Base-by-base conservation (phyloP, 2,113 vertebrate species). In the Epinephelus moara region DNA sequence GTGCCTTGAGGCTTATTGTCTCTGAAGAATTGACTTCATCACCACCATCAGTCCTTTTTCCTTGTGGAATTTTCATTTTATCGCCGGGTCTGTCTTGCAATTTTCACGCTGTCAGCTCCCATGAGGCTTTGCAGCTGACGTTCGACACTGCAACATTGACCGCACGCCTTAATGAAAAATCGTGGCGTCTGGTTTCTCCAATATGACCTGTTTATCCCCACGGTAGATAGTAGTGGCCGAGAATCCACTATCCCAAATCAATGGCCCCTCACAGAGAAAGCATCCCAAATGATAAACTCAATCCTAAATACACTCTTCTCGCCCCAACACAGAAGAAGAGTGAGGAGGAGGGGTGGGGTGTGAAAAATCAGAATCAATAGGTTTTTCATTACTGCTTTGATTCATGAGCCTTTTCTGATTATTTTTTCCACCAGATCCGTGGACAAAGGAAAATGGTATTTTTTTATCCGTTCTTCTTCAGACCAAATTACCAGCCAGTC, bases 321-420 rank as follows among this genome's bases (percentile, higher is more conserved):
- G 0, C 6, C 17, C 47, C 11, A 42, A 15, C 6, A 12, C 55
- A 1, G 47, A 59, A 62, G 47, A 66, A 75, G 69, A 47, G 30
- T 69, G 56, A 55, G 66, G 60, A 59, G 62, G 67, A 40, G 14
- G 15, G n/a, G 40, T 21, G 30, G 45, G 40, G 4, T 63, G 79
- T 19, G 10, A 75, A 74, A 82, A 85, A 84, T 86, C 61, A 0
- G 75, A 94, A 93, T 93, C 91, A 78, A 92, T 93, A 86, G 12
- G 11, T 79, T 89, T 90, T 91, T 90, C 82, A 91, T 89, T 91
- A 78, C 79, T 12, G 30, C 72, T 80, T 80, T 88, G 84, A 90
- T 86, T 89, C 84, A 84, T 52, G 66, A 67, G 62, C 53, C 63
- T 74, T 83, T 84, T 75, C 49, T 84, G 80, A 88, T 91, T 86